These are phyloP conservation scores for Chiroxiphia lanceolata DNA, from an alignment of 2,797 vertebrate species.

Conservation along the genomic window DNA sequence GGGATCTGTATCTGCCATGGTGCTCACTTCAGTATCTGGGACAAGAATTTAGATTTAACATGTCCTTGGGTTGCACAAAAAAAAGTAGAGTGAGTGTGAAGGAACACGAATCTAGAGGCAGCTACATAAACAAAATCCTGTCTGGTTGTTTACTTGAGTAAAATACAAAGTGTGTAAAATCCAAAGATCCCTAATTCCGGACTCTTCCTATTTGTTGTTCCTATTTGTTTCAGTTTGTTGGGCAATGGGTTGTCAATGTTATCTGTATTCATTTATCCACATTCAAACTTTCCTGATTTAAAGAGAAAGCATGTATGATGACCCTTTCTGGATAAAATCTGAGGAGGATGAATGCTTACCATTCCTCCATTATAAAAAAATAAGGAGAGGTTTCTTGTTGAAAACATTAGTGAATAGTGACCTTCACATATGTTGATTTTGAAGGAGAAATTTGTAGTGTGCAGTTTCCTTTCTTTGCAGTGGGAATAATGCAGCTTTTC, in stretches of 20 bases:
- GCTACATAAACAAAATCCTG: background rate
- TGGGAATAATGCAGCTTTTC: background rate
- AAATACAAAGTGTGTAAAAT: background rate
- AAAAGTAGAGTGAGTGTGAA: background rate
- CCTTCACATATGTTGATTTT: background rate
- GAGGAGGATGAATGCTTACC: background rate
- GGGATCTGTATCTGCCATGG: background rate
- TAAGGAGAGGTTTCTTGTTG: background rate
- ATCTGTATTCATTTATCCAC: background rate
- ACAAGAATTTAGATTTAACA: background rate
- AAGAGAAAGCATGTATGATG: background rate
- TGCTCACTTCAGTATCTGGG: background rate
- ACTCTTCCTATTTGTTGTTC: background rate
- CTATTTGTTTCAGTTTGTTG: background rate
- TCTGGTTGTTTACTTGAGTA: background rate
- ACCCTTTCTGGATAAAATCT: background rate
- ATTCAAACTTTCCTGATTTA: background rate
- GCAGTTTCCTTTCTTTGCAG: background rate
- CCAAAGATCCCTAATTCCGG: background rate
- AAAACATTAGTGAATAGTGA: background rate
- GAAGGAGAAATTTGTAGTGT: background rate
- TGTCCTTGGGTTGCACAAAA: background rate
- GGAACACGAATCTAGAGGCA: background rate
- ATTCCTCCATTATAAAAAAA: background rate
- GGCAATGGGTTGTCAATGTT: background rate